Base-by-base conservation (phyloP, 2,888 invertebrate species). In the Octodonta nipae region DNA sequence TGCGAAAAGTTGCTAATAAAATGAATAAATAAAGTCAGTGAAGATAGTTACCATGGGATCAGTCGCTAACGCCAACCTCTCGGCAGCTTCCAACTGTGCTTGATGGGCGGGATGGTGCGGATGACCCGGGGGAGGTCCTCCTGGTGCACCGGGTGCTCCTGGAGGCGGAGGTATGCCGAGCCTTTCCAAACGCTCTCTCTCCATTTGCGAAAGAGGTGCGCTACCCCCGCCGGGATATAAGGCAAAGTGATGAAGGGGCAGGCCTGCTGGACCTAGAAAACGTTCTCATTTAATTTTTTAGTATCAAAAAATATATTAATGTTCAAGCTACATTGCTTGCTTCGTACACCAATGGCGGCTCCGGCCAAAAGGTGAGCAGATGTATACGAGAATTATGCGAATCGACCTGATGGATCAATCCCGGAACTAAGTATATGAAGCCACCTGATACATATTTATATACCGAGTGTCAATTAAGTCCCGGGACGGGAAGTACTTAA, bases 121-220 rank as follows among this genome's bases (percentile, higher is more conserved):
- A 12, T 54, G 56, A 37, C 61, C 62, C 28, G 69, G 70, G 38
- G 70, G 65, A 29, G 69, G 71, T 34, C 65, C 68, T 13, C 65
- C 66, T 22, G 70, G 70, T 37, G 61, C 65, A 32, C 68, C 70
- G 28, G 59, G 61, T 32, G 67, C 68, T 33, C 65, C 68, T 15
- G 66, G 66, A 28, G 70, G 71, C 20, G 74, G 73, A 30, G 78
- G 78, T 45, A 77, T 81, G 57, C 87, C 87, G 49, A 88, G 67
- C 52, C 85, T 66, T 58, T 86, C 86, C 12, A 86, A 67, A 32
- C 91, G 73, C 61, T 92, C 92, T 37, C 92, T 70, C 58, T 92
- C 91, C 54, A 89, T 64, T 56, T 84, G 86, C 46, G 84, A 81
- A 37, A 83, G 52, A 30, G 54, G 70, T 20, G 75, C 73, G 11